A percentile compares a stretch with the other conserved stretches of the same genome.
Conservation (phyloP, 2,888 invertebrate genomes). For the Cantharis rustica region DNA sequence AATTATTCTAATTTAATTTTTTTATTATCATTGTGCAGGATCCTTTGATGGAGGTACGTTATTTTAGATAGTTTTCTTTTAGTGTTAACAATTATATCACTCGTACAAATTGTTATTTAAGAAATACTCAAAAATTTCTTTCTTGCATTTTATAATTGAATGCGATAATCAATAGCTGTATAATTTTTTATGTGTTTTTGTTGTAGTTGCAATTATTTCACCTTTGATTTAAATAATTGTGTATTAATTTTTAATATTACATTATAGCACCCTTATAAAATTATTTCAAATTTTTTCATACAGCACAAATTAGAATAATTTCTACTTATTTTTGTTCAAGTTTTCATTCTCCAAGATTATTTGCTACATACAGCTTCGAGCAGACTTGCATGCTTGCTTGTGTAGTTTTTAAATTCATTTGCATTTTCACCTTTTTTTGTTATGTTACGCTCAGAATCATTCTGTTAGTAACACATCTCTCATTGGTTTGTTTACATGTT, state of each 20-base stretch:
- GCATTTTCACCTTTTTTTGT: background rate
- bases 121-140: background rate
- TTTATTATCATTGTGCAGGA: conserved; percentile 38
- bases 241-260: background rate
- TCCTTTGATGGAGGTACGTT: conserved; percentile 42
- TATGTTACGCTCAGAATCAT: too few species aligned
- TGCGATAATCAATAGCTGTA: conserved; percentile 36
- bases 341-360: background rate
- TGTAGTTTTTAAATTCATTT: background rate
- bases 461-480: too few species aligned
- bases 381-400: background rate
- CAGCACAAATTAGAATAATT: background rate
- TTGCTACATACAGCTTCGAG: background rate
- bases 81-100: background rate
- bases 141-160: conserved; percentile 20
- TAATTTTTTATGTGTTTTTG: conserved; percentile 10
- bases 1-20: conserved; percentile 22
- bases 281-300: background rate
- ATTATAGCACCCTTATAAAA: background rate
- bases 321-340: background rate
- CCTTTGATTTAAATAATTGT: background rate
- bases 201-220: background rate
- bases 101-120: background rate
- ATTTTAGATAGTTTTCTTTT: conserved; percentile 10
- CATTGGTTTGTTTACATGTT: too few species aligned